Conservation (phyloP, 2,797 vertebrate species). For the Telmatherina bonti region DNA sequence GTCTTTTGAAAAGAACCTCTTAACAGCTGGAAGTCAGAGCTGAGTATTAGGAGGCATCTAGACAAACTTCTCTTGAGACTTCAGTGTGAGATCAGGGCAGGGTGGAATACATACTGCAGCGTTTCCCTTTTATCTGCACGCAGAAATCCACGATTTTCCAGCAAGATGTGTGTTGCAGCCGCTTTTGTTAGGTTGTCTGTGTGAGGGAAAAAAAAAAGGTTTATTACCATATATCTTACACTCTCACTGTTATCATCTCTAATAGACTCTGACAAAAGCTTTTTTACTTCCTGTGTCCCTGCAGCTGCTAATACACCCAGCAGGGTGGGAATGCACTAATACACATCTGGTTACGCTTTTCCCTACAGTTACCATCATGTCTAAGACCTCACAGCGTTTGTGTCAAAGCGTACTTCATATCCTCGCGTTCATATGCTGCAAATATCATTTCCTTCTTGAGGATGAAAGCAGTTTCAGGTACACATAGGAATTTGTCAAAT, state of each 20-base stretch:
- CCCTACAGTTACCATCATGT: background rate
- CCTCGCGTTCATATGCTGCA: background rate
- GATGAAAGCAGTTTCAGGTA: background rate
- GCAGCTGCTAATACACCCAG: constrained; percentile 18
- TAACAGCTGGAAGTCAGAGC: constrained; percentile 57
- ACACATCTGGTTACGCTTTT: background rate
- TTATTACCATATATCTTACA: constrained; percentile 49
- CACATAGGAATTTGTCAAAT: background rate
- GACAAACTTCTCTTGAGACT: constrained; percentile 48
- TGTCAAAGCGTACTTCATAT: background rate
- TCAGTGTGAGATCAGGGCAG: constrained; percentile 25
- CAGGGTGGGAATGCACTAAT: constrained; percentile 11
- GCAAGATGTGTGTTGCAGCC: constrained; percentile 14
- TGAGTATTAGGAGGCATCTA: constrained; percentile 36
- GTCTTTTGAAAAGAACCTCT: constrained; percentile 40
- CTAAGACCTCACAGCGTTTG: background rate
- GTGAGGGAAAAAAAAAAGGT: constrained; percentile 12
- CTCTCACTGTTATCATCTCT: constrained; percentile 55
- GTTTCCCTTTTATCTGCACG: constrained; percentile 51
- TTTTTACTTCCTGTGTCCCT: constrained; percentile 33
- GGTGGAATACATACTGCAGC: constrained; percentile 4
- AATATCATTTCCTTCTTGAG: background rate
- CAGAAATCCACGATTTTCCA: constrained; percentile 42
- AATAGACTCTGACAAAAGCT: constrained; percentile 39
- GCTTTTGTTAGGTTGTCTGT: constrained; percentile 52